A percentile compares a stretch with the other conserved stretches of the same genome.
Evolutionary conservation across 2,797 vertebrate genomes (phyloP).

Genomic region (Ctenopoma multispine): DNA sequence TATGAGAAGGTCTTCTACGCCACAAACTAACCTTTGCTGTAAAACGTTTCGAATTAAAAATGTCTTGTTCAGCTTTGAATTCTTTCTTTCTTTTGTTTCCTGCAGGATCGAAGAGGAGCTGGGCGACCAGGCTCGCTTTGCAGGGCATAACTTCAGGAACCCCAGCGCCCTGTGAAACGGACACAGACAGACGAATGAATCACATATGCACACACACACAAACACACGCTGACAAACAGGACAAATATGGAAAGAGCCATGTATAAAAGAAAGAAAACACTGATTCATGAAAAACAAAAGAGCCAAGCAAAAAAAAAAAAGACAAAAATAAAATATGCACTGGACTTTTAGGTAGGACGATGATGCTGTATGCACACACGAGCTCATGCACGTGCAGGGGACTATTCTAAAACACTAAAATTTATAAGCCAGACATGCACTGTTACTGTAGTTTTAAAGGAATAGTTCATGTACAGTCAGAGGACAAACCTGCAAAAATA

Average conservation of each 20-base stretch:
- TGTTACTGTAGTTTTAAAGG: conserved; percentile 75
- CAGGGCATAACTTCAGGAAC: conserved; percentile 96
- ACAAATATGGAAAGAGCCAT: conserved; percentile 61
- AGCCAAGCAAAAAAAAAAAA: conserved; percentile 29
- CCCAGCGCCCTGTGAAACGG: conserved; percentile 93
- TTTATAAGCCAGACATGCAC: conserved; percentile 77
- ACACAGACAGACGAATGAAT: conserved; percentile 43
- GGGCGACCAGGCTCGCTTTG: conserved; percentile 94
- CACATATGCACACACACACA: conserved; percentile 19
- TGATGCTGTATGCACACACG: conserved; percentile 52
- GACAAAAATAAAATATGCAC: conserved; percentile 65
- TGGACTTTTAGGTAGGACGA: conserved; percentile 46
- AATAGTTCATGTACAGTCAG: conserved; percentile 59
- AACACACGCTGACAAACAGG: conserved; percentile 9
- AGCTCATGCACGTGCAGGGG: conserved; percentile 55
- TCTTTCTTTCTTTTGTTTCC: not conserved
- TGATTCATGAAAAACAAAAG: conserved; percentile 43
- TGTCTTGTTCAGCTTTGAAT: too few relatives aligned
- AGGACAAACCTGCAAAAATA: conserved; percentile 46
- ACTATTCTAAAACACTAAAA: conserved; percentile 27
- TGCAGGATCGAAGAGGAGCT: conserved; percentile 95
- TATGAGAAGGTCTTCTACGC: too few relatives aligned
- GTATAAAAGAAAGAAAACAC: conserved; percentile 48
- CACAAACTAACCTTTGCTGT: too few relatives aligned
- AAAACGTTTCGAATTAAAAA: too few relatives aligned